These are phyloP conservation scores for Daphoenositta chrysoptera DNA, from an alignment of 2,113 vertebrate species.

Conservation along the genomic window DNA sequence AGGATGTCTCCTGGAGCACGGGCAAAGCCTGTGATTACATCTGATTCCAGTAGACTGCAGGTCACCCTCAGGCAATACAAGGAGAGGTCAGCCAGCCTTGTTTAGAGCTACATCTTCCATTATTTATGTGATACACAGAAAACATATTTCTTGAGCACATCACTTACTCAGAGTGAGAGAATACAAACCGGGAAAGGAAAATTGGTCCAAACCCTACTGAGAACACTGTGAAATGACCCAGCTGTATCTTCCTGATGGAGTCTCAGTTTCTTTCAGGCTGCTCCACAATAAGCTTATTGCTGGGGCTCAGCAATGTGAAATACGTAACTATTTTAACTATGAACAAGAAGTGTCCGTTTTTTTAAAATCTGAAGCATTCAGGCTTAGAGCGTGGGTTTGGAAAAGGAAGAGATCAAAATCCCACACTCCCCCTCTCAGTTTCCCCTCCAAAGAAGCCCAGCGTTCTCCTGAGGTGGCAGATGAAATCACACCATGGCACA, in stretches of 20 bases:
- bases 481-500: not conserved
- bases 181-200: not conserved
- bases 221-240: not conserved
- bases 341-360: not conserved
- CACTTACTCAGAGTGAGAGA: not conserved
- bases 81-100: not conserved
- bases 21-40: not conserved
- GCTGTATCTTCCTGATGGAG: not conserved
- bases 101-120: not conserved
- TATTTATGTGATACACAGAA: not conserved
- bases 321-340: not conserved
- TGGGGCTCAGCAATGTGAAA: not conserved
- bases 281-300: not conserved
- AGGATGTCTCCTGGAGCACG: not conserved
- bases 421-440: not conserved
- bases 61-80: not conserved
- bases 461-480: not conserved
- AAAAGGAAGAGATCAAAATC: not conserved
- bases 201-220: not conserved
- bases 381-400: not conserved
- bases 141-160: not conserved
- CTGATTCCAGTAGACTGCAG: not conserved
- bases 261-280: not conserved
- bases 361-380: not conserved
- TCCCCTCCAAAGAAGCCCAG: not conserved